Conservation (phyloP, 2,797 vertebrate genomes). For the Ctenopoma kingsleyae region DNA sequence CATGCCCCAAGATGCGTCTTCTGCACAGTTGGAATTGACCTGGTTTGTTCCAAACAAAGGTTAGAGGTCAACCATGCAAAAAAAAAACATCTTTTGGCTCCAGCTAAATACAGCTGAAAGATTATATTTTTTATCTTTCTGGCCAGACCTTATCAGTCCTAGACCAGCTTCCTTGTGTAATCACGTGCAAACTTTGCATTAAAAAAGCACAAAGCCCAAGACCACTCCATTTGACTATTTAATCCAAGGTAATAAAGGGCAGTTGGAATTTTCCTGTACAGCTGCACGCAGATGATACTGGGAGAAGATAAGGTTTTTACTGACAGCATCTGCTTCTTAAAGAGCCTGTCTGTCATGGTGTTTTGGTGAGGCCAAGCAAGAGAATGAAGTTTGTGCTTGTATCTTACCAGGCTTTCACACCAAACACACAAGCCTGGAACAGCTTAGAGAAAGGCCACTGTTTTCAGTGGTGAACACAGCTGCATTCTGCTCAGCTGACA, state of each 20-base stretch:
- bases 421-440: slow-evolving; percentile 1
- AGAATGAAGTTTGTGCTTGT: slow-evolving; percentile 18
- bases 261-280: slow-evolving; percentile 53
- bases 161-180: slow-evolving; percentile 56
- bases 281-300: slow-evolving; percentile 19
- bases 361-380: not conserved
- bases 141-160: slow-evolving; percentile 62
- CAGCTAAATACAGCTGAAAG: slow-evolving; percentile 31
- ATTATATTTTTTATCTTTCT: slow-evolving; percentile 43
- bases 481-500: slow-evolving; percentile 19
- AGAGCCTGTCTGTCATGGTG: slow-evolving; percentile 30
- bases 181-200: slow-evolving; percentile 72
- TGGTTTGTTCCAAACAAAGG: slow-evolving; percentile 59
- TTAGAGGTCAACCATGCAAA: slow-evolving; percentile 57
- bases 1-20: slow-evolving; percentile 40
- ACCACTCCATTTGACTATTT: slow-evolving; percentile 62
- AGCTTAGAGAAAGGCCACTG: not conserved
- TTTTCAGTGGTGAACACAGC: slow-evolving; percentile 17
- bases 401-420: slow-evolving; percentile 29
- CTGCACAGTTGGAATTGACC: slow-evolving; percentile 58
- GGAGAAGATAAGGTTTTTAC: slow-evolving; percentile 38
- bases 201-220: slow-evolving; percentile 42
- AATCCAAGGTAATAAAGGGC: slow-evolving; percentile 16
- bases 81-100: slow-evolving; percentile 36
- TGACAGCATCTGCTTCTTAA: slow-evolving; percentile 42